Base-by-base conservation (phyloP, 2,113 vertebrate genomes). In the Proterorhinus semilunaris region DNA sequence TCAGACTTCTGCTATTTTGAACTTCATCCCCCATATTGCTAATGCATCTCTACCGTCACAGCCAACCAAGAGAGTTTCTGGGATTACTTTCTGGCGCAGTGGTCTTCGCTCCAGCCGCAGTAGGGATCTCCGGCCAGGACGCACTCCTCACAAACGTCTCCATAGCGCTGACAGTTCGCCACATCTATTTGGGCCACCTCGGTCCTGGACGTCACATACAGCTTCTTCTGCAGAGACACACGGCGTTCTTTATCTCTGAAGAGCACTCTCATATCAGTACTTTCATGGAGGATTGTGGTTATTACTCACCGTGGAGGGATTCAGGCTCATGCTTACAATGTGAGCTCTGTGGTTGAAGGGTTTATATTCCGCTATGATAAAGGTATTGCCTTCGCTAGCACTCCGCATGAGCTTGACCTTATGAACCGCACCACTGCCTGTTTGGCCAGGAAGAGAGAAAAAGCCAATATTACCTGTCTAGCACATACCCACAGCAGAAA, bases 51-150 rank as follows among this genome's bases (percentile, higher is more conserved):
- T 36, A 36, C 27, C 3, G 27, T 5, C 27, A 36, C 21, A 21
- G 21, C 21, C 2, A 36, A 0, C 27, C 27, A 36, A 36, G 27
- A 36, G 27, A 36, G 27, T 36, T 36, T 36, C 21, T 16, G 15
- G 9, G 45, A 76, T 80, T 82, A 89, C 86, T 4, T 0, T 36
- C 53, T 6, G 6, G 6, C 42, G 58, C 85, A 91, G 1, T 0
- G 11, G 4, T 0, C 0, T 1, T 1, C 0, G 4, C 61, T 3
- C 92, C 92, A 93, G 70, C 59, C 10, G 10, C 92, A 93, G 82
- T 92, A 84, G 0, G 92, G 92, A 54, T 93, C 91, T 79, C 85
- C 76, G 66, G 92, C 87, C 51, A 90, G 64, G 7, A 82, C 13
- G 7, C 91, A 93, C 0, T 81, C 66, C 8, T 62, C 7, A 49